Conservation (phyloP, 2,113 vertebrate species). For the Speoplatyrhinus poulsoni region DNA sequence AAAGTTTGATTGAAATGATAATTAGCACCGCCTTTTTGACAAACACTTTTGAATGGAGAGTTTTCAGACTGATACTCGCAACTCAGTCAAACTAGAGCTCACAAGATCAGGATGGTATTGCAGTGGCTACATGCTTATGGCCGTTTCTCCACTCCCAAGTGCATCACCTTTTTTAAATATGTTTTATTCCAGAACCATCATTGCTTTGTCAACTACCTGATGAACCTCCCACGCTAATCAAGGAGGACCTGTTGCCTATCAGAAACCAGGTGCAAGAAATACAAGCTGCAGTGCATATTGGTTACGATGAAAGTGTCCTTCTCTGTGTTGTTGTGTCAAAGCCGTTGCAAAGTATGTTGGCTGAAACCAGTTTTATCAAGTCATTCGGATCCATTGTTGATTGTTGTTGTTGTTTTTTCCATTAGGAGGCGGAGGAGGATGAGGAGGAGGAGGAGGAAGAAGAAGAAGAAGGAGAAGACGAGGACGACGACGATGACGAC, state of each 20-base stretch:
- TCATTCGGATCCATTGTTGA: not conserved
- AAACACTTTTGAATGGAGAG: too few species aligned
- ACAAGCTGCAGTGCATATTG: not conserved
- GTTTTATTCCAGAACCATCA: constrained; percentile 76
- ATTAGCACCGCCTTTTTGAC: too few species aligned
- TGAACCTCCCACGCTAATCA: constrained; percentile 88
- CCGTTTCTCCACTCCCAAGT: too few species aligned
- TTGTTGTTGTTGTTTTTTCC: too few species aligned
- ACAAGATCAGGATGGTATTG: too few species aligned
- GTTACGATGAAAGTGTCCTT: not conserved
- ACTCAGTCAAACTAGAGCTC: too few species aligned
- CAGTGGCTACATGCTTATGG: too few species aligned
- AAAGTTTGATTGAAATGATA: too few species aligned
- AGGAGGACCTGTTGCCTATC: constrained; percentile 84
- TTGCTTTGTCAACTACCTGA: constrained; percentile 84
- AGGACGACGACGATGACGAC: constrained; percentile 66
- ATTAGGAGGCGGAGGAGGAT: not conserved
- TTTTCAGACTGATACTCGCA: too few species aligned
- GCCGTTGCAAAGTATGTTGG: not conserved
- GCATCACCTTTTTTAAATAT: not conserved
- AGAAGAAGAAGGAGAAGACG: too few species aligned
- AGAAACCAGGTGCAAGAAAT: constrained; percentile 78
- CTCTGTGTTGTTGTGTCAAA: not conserved
- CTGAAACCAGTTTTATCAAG: not conserved
- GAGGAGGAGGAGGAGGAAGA: not conserved